Conservation (phyloP, 92 coral and sea anemone species). For the Phenganax marumi region DNA sequence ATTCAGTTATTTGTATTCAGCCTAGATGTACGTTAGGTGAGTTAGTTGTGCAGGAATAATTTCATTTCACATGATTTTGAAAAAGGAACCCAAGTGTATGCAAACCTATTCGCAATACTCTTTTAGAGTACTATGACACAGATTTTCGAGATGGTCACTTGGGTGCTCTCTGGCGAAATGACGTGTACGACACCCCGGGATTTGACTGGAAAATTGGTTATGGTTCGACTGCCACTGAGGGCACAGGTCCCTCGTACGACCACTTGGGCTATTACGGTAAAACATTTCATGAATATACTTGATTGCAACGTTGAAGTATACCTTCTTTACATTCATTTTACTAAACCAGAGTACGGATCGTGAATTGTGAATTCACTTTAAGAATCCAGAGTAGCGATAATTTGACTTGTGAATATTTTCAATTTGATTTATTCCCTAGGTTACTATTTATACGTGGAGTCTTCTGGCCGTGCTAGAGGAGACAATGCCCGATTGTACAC, state of each 20-base stretch:
- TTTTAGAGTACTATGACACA: constrained; percentile 63
- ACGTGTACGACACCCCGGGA: constrained; percentile 43
- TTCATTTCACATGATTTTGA: background rate
- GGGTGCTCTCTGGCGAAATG: constrained; percentile 70
- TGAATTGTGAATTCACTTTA: too few species aligned
- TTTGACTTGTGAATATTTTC: background rate
- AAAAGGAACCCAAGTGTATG: constrained; percentile 1
- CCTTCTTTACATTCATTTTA: background rate
- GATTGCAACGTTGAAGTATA: background rate
- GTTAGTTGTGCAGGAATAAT: background rate
- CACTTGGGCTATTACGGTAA: constrained; percentile 72
- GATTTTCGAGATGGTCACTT: constrained; percentile 73
- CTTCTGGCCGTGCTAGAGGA: constrained; percentile 58
- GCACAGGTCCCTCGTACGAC: constrained; percentile 72
- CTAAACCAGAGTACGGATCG: too few species aligned
- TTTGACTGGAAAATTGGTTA: constrained; percentile 58
- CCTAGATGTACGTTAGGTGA: constrained; percentile 32
- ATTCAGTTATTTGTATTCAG: background rate
- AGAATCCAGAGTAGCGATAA: background rate
- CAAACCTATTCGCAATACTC: background rate
- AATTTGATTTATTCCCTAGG: constrained; percentile 41
- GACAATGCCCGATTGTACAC: constrained; percentile 65
- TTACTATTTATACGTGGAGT: constrained; percentile 79
- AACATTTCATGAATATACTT: background rate
- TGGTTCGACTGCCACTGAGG: constrained; percentile 57